Evolutionary conservation across 1,140 invertebrate species (phyloP), one percentile per base, ranked within the genome.

Genomic region (Steinernema feltiae): DNA sequence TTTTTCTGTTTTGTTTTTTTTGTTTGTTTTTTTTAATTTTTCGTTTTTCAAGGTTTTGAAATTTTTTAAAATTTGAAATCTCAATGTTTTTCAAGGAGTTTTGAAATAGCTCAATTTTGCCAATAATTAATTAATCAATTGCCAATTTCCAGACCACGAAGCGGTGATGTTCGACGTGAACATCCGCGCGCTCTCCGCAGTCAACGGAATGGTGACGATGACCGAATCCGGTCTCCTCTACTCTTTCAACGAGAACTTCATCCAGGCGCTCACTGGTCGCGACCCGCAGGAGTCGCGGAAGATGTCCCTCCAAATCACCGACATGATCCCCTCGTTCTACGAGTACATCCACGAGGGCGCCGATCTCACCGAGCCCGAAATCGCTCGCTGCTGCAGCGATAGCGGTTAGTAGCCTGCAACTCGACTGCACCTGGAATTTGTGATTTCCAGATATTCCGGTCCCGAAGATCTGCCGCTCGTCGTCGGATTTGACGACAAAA

Each of bases 201-300:
- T 82, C 27, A 82, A 82, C 76, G 80, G 80, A 29, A 81, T 82
- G 0, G 69, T 82, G 29, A 82, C 80, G 7, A 75, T 82, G 31
- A 82, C 82, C 1, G 80, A 83, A 24, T 21, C 76, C 17, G 80
- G 80, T 30, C 15, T 84, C 30, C 17, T 82, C 31, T 80, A 82
- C 70, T 81, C 82, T 18, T 82, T 79, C 72, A 82, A 82, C 63
- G 80, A 84, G 53, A 84, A 82, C 32, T 82, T 82, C 71, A 35
- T 82, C n/a, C 73, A 84, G 48, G 83, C 82, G 72, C 76, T 82
- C 1, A 32, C 74, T n/a, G 80, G 80, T 24, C 72, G 70, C 17
- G 69, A 77, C 18, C 31, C 71, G 2, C 41, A 30, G 1, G 48
- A 32, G n/a, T 32, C 48, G 15, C 24, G 63, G 63, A 80, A 84